Conservation (phyloP, 2,888 invertebrate species). For the Scaptomyza tumidula region DNA sequence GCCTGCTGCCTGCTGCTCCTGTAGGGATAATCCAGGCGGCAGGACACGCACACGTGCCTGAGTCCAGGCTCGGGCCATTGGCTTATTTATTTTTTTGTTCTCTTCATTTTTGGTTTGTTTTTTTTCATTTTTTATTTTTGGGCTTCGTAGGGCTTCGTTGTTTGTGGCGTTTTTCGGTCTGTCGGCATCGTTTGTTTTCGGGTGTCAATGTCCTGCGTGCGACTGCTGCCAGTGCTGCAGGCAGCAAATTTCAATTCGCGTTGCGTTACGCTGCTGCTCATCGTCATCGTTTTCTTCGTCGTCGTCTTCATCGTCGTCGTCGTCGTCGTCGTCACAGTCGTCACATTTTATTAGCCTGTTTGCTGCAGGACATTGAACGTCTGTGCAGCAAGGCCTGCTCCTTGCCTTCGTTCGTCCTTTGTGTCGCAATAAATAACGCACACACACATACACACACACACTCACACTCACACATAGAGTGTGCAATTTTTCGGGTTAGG, state of each 20-base stretch:
- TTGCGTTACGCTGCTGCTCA: conserved; percentile 58
- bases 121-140: conserved; percentile 50
- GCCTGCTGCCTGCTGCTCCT: conserved; percentile 36
- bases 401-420: conserved; percentile 65
- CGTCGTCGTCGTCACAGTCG: conserved; percentile 50
- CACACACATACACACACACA: conserved; percentile 31
- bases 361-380: conserved; percentile 80
- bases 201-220: conserved; percentile 81
- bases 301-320: conserved; percentile 1
- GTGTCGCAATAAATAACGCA: conserved; percentile 73
- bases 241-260: conserved; percentile 69
- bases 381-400: conserved; percentile 56
- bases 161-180: conserved; percentile 52
- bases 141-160: conserved; percentile 76
- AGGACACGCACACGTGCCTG: conserved; percentile 63
- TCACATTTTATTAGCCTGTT: conserved; percentile 81
- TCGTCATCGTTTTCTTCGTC: not conserved
- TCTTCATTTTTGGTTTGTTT: not conserved
- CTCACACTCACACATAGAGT: conserved; percentile 1
- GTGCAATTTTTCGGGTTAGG: conserved; percentile 53
- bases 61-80: conserved; percentile 64
- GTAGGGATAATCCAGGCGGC: conserved; percentile 72
- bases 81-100: conserved; percentile 49
- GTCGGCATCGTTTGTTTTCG: conserved; percentile 73
- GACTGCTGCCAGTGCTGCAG: conserved; percentile 34